Evolutionary conservation across 2,113 vertebrate genomes (phyloP).

Genomic region (Fregetta grallaria): DNA sequence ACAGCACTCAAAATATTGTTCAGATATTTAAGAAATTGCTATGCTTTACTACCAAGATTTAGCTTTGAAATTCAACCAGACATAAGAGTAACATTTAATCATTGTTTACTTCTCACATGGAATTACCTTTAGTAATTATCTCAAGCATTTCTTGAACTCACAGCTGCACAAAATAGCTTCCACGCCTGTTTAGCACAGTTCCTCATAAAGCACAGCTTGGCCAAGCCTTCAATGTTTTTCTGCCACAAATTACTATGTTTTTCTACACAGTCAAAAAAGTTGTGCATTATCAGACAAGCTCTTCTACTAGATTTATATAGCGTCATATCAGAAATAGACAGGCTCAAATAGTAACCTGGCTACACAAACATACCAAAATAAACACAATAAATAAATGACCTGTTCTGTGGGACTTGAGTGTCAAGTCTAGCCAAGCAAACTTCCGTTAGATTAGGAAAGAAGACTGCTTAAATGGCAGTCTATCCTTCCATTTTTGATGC

Average conservation of each 20-base stretch:
- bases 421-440: neutral
- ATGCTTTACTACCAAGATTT: neutral
- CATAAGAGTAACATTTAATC: neutral
- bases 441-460: neutral
- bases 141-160: neutral
- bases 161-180: neutral
- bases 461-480: neutral
- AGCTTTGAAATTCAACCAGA: neutral
- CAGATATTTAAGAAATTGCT: neutral
- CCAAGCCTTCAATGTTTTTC: neutral
- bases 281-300: neutral
- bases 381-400: neutral
- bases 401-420: neutral
- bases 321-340: neutral
- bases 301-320: neutral
- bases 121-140: neutral
- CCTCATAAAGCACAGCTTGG: neutral
- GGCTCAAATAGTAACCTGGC: neutral
- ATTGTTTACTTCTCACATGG: neutral
- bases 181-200: neutral
- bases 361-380: slow-evolving; percentile 12
- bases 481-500: neutral
- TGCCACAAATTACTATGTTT: neutral
- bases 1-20: neutral
- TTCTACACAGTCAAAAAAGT: neutral